Conservation (phyloP, 1,140 invertebrate species). For the Ostrea edulis region DNA sequence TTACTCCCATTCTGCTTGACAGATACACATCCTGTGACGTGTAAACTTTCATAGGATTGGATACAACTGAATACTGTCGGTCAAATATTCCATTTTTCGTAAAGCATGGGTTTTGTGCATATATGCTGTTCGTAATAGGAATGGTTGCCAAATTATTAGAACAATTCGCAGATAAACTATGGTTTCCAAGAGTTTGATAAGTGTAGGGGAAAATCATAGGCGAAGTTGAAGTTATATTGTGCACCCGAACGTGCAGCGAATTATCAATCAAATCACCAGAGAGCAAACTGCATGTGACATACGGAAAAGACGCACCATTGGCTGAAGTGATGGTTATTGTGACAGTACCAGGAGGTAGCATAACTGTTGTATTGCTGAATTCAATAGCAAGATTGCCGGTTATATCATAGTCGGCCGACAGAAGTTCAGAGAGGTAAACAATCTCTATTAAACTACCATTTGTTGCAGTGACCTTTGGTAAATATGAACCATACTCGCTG, state of each 20-base stretch:
- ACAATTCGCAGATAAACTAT: conserved; percentile 42
- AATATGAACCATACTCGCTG: conserved; percentile 12
- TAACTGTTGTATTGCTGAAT: conserved; percentile 40
- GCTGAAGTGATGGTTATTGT: conserved; percentile 6
- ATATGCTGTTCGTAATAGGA: background rate
- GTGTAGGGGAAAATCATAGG: conserved; percentile 40
- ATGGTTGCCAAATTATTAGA: conserved; percentile 44
- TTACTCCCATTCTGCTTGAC: conserved; percentile 51
- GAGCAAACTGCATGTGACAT: conserved; percentile 32
- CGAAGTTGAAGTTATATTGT: conserved; percentile 39
- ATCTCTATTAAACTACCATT: conserved; percentile 42
- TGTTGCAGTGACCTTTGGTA: conserved; percentile 22
- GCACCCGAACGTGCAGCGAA: background rate
- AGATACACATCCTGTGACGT: conserved; percentile 48
- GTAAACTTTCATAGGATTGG: conserved; percentile 50
- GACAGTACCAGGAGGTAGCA: conserved; percentile 42
- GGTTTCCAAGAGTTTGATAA: conserved; percentile 49
- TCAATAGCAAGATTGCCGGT: background rate
- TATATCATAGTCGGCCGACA: conserved; percentile 18
- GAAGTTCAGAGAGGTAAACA: conserved; percentile 34
- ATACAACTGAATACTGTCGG: conserved; percentile 42
- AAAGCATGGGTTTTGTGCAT: conserved; percentile 51
- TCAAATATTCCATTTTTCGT: conserved; percentile 54
- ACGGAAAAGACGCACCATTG: background rate
- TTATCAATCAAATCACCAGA: conserved; percentile 45